Evolutionary conservation across 2,888 invertebrate species (phyloP).

Genomic region (Cosmia trapezina): DNA sequence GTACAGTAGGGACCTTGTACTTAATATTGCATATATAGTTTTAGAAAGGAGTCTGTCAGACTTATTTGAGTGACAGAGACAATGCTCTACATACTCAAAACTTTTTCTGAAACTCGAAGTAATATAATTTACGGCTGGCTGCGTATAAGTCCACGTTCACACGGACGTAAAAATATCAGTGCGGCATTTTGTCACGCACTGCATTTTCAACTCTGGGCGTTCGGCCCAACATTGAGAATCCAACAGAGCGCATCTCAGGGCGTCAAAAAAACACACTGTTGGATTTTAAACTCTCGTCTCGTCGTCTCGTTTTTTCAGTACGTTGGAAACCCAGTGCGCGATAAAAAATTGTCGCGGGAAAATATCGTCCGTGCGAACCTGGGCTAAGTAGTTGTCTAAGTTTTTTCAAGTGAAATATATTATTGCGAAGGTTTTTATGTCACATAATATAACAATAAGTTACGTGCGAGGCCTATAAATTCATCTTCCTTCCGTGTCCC

Average conservation of each 20-base stretch:
- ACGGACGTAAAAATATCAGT: too few species aligned
- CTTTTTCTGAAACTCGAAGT: background rate
- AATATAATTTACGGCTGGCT: background rate
- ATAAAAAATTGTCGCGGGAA: too few species aligned
- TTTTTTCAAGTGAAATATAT: constrained; percentile 21
- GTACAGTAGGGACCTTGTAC: background rate
- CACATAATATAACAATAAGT: constrained; percentile 40
- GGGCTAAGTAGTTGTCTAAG: background rate
- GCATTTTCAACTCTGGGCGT: too few species aligned
- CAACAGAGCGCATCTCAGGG: too few species aligned
- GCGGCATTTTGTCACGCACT: too few species aligned
- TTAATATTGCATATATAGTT: background rate
- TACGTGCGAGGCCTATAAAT: constrained; percentile 44
- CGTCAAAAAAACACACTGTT: too few species aligned
- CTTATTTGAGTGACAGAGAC: background rate
- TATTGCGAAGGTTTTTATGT: constrained; percentile 36
- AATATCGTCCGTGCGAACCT: too few species aligned
- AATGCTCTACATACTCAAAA: background rate
- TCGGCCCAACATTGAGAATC: too few species aligned
- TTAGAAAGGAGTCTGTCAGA: background rate
- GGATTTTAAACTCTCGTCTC: too few species aligned
- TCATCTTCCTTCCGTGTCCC: constrained; percentile 7
- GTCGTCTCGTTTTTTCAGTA: too few species aligned
- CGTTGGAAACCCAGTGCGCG: too few species aligned
- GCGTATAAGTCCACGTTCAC: too few species aligned